Evolutionary conservation across 2,888 invertebrate genomes (phyloP).

Genomic region (Apamea sordens): DNA sequence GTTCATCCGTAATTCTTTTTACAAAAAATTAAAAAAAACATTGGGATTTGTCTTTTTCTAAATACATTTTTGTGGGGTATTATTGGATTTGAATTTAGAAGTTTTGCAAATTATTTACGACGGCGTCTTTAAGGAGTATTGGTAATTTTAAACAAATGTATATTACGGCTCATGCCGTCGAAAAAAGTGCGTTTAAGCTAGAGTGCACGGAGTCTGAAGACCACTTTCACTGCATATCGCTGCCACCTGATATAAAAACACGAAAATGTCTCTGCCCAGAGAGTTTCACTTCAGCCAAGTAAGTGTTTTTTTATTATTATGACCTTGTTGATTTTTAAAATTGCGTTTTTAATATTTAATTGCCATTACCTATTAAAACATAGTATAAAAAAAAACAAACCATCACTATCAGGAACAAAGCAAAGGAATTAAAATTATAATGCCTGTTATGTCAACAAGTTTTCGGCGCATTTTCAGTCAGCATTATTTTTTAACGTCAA

Average conservation of each 20-base stretch:
- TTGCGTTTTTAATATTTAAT: background rate
- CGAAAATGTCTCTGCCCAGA: slow-evolving; percentile 90
- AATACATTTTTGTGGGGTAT: slow-evolving; percentile 38
- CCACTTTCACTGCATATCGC: slow-evolving; percentile 78
- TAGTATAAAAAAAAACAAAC: background rate
- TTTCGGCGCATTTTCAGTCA: background rate
- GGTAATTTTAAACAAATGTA: slow-evolving; percentile 82
- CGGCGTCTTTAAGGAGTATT: slow-evolving; percentile 77
- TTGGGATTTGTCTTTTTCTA: slow-evolving; percentile 21
- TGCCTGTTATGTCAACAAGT: slow-evolving; percentile 6
- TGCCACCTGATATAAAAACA: slow-evolving; percentile 84
- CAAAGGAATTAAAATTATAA: background rate
- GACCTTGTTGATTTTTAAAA: no score
- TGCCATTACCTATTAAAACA: background rate
- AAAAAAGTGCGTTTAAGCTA: slow-evolving; percentile 73
- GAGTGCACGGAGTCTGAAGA: slow-evolving; percentile 87
- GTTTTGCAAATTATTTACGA: slow-evolving; percentile 76
- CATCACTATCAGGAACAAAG: background rate
- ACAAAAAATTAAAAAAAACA: slow-evolving; percentile 39
- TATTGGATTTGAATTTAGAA: slow-evolving; percentile 64
- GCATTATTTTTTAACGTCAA: background rate
- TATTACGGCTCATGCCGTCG: slow-evolving; percentile 83
- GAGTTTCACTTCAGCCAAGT: slow-evolving; percentile 91
- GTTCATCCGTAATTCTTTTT: slow-evolving; percentile 52
- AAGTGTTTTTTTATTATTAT: slow-evolving; percentile 65